Conservation (phyloP, 37 sponge, comb jelly and placozoan genomes). For the Eunapius fragilis region DNA sequence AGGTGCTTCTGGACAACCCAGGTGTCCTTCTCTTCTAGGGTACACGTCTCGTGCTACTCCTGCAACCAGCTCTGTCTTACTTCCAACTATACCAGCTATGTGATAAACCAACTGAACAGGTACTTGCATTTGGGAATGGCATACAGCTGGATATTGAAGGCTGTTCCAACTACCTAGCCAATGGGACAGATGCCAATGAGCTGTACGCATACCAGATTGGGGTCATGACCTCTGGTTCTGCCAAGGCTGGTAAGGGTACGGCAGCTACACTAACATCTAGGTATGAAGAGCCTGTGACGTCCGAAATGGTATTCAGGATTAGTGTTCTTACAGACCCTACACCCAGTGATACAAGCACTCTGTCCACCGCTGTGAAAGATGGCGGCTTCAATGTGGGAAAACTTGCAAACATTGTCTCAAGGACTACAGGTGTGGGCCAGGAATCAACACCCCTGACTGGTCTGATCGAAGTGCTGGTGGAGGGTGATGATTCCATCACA, state of each 20-base stretch:
- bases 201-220: slow-evolving; percentile 45
- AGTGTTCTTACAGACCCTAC: slow-evolving; percentile 2
- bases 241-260: not conserved
- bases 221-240: not conserved
- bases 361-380: slow-evolving; percentile 16
- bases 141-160: slow-evolving; percentile 52
- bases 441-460: no score
- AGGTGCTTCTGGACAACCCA: not conserved
- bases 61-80: slow-evolving; percentile 69
- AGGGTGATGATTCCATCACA: slow-evolving; percentile 50
- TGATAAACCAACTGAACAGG: slow-evolving; percentile 15
- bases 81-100: slow-evolving; percentile 73
- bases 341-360: not conserved
- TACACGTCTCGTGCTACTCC: slow-evolving; percentile 55
- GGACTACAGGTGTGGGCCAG: slow-evolving; percentile 19
- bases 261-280: not conserved
- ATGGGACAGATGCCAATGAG: slow-evolving; percentile 63
- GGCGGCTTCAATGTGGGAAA: slow-evolving; percentile 46
- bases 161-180: slow-evolving; percentile 75
- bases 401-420: slow-evolving; percentile 40
- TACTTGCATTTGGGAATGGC: slow-evolving; percentile 40
- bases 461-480: not conserved
- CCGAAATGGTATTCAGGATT: slow-evolving; percentile 55
- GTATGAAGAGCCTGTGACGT: slow-evolving; percentile 40
- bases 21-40: no score